phyloP scores from a whole-genome alignment of 2,113 vertebrate genomes.

The Harpagus bidentatus region DNA sequence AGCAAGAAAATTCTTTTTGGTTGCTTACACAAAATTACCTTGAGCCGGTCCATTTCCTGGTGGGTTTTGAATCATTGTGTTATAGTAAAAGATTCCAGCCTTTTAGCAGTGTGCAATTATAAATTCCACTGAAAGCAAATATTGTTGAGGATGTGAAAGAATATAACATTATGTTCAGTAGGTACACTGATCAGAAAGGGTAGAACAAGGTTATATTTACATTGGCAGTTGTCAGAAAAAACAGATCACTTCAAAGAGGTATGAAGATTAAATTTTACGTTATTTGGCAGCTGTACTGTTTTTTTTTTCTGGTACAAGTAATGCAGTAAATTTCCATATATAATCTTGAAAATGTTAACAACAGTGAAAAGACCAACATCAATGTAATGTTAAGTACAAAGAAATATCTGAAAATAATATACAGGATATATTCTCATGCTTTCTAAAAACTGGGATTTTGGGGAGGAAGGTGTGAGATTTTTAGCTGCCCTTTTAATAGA shows the following conservation, averaged over 20 bases:
- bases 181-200: background rate
- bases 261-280: background rate
- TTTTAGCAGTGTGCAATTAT: background rate
- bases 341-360: constrained; percentile 36
- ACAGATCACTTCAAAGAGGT: constrained; percentile 82
- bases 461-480: background rate
- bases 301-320: background rate
- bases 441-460: background rate
- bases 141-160: constrained; percentile 29
- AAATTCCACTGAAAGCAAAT: constrained; percentile 33
- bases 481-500: background rate
- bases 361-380: background rate
- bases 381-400: background rate
- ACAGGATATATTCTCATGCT: background rate
- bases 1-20: background rate
- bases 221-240: constrained; percentile 80
- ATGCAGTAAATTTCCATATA: constrained; percentile 24
- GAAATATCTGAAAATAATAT: constrained; percentile 8
- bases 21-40: background rate
- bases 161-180: constrained; percentile 4
- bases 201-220: constrained; percentile 72
- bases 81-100: background rate
- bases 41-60: background rate
- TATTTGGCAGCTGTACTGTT: constrained; percentile 21
- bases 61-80: constrained; percentile 6